Evolutionary conservation across 2,113 vertebrate species (phyloP).

Genomic region (Bubo scandiacus): DNA sequence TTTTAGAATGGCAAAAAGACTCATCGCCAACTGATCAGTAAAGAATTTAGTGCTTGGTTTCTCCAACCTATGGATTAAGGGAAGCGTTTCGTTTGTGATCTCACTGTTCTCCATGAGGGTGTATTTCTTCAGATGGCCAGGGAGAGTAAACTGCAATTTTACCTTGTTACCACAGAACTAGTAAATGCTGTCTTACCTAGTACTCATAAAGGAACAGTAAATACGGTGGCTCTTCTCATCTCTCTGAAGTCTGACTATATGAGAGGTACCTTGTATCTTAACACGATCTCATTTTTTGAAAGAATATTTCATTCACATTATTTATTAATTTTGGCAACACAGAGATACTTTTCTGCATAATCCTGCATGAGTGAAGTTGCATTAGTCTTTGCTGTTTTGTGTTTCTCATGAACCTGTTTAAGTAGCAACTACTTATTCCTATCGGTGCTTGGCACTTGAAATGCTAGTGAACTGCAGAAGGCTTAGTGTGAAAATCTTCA

Average conservation of each 20-base stretch:
- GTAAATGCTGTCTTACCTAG: rapidly evolving
- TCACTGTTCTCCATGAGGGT: neutral
- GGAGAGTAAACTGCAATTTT: neutral
- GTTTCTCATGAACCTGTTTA: neutral
- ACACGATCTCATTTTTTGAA: neutral
- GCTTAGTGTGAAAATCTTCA: neutral
- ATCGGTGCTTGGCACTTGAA: neutral
- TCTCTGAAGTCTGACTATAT: neutral
- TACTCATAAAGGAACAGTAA: neutral
- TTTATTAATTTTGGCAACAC: neutral
- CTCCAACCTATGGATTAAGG: neutral
- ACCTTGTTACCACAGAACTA: neutral
- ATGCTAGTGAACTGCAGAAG: neutral
- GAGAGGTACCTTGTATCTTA: neutral
- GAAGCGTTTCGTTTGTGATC: neutral
- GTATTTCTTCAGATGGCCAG: neutral
- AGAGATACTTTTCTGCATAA: neutral
- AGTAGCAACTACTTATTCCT: neutral
- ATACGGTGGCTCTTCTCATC: neutral
- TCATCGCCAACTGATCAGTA: neutral
- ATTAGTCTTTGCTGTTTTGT: neutral
- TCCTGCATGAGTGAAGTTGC: neutral
- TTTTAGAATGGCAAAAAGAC: neutral
- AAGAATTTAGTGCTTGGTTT: neutral
- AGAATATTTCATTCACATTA: neutral